Conservation (phyloP, 2,113 vertebrate genomes). For the Nothobranchius kuhntae region DNA sequence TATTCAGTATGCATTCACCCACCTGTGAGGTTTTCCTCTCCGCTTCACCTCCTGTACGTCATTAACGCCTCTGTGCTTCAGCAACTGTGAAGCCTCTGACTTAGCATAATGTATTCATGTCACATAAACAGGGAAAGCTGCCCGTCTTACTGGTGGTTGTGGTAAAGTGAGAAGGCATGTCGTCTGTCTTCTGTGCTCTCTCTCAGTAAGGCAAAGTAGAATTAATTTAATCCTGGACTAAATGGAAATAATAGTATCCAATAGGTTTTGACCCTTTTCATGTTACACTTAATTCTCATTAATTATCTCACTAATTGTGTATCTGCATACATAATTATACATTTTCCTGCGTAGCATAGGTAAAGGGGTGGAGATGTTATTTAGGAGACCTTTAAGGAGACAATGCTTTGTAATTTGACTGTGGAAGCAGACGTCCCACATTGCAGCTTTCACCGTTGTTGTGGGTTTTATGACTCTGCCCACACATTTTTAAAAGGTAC, state of each 20-base stretch:
- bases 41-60: background rate
- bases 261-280: background rate
- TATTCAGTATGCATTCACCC: background rate
- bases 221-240: background rate
- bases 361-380: background rate
- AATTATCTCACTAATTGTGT: background rate
- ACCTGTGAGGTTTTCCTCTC: constrained; percentile 3
- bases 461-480: background rate
- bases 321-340: background rate
- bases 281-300: background rate
- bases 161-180: background rate
- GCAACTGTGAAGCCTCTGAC: constrained; percentile 7
- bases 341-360: background rate
- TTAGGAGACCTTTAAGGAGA: background rate
- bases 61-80: constrained; percentile 1
- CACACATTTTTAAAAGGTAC: too few relatives aligned
- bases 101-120: background rate
- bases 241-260: background rate
- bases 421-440: background rate
- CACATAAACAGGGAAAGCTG: constrained; percentile 1
- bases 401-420: background rate
- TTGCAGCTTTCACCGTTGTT: background rate
- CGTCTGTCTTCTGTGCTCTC: background rate
- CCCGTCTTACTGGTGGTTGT: background rate
- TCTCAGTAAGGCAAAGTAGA: background rate